Conservation (phyloP, 2,888 invertebrate genomes). For the Agriotes lineatus region DNA sequence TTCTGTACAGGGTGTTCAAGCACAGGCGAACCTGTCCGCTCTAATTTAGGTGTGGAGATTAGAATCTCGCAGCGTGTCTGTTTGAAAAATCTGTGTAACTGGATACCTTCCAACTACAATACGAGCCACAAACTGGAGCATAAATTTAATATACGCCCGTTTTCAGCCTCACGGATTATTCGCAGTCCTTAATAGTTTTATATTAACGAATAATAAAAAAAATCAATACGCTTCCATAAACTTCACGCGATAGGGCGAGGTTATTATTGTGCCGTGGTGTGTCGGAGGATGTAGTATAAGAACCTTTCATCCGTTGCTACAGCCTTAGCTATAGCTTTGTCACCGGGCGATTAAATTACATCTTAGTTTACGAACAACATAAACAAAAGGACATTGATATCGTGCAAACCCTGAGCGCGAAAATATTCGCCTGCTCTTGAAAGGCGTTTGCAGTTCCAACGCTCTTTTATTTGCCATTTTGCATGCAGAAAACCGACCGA, state of each 20-base stretch:
- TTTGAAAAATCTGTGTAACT: conserved; percentile 33
- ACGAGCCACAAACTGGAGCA: conserved; percentile 26
- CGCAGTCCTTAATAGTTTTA: too few relatives aligned
- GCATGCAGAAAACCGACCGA: conserved; percentile 17
- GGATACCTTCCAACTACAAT: conserved; percentile 28
- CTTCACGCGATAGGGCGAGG: conserved; percentile 20
- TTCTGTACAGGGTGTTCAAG: conserved; percentile 28
- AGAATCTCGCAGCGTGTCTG: conserved; percentile 22
- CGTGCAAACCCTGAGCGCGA: conserved; percentile 46
- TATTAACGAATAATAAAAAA: not conserved
- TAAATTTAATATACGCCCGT: conserved; percentile 9
- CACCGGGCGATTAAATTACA: conserved; percentile 49
- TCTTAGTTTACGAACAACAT: conserved; percentile 49
- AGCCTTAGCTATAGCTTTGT: conserved; percentile 46
- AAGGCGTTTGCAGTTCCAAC: conserved; percentile 38
- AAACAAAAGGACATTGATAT: conserved; percentile 51
- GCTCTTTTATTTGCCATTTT: conserved; percentile 25
- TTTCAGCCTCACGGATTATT: not conserved
- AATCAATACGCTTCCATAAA: conserved; percentile 26
- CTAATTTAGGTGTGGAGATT: conserved; percentile 24
- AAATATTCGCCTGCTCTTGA: conserved; percentile 47
- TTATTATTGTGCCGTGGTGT: conserved; percentile 33
- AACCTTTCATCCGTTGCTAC: conserved; percentile 44
- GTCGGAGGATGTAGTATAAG: conserved; percentile 41
- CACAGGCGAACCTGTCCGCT: conserved; percentile 29